A percentile compares a stretch with the other conserved stretches of the same genome.
These are phyloP conservation scores for Sebastolobus altivelis DNA, from an alignment of 2,797 vertebrate species.

Conservation along the genomic window DNA sequence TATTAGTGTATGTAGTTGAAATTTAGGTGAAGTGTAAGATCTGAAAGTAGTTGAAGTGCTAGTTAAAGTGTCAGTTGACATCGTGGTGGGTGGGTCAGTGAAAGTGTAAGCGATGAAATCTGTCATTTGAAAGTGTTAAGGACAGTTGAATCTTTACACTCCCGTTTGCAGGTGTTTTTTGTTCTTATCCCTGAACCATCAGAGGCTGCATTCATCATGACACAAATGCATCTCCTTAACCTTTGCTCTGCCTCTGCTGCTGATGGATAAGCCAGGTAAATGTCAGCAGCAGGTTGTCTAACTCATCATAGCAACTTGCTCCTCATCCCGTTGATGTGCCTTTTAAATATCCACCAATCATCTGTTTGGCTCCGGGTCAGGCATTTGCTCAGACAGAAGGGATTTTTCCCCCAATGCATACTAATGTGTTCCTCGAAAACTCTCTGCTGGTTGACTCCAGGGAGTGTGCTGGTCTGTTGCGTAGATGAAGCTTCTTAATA, in stretches of 20 bases:
- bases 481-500: constrained; percentile 42
- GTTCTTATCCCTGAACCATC: neutral
- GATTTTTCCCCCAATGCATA: constrained; percentile 60
- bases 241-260: constrained; percentile 25
- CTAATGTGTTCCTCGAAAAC: constrained; percentile 60
- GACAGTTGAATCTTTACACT: neutral
- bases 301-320: constrained; percentile 29
- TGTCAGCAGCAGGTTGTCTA: constrained; percentile 41
- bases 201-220: constrained; percentile 41
- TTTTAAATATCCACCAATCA: constrained; percentile 57
- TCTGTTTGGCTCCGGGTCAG: constrained; percentile 45
- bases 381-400: constrained; percentile 43
- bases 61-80: neutral
- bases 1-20: neutral
- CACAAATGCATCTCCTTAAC: constrained; percentile 36
- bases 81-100: neutral
- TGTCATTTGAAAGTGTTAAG: neutral
- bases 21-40: neutral
- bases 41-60: neutral
- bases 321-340: constrained; percentile 40
- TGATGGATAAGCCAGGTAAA: constrained; percentile 45
- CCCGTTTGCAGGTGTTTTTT: constrained; percentile 21
- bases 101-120: constrained; percentile 3
- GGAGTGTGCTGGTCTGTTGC: constrained; percentile 37
- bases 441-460: constrained; percentile 48